Evolutionary conservation across 2,888 invertebrate species (phyloP).

Genomic region (Synergus laeviventris): DNA sequence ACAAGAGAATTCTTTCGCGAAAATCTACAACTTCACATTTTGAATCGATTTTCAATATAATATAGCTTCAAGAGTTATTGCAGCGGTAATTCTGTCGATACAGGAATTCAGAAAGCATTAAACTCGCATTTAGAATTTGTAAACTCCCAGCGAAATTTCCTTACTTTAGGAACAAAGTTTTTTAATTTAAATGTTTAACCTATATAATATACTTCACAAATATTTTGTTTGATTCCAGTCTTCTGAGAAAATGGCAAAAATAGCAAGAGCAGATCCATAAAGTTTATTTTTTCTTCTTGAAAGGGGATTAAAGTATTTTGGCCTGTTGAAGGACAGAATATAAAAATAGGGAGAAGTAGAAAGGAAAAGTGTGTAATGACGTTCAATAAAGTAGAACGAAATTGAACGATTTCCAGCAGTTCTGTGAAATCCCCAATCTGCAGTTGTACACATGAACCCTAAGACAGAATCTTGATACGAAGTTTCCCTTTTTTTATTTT

Average conservation of each 20-base stretch:
- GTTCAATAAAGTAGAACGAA: slow-evolving; percentile 15
- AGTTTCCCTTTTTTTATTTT: not conserved
- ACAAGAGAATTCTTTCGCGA: slow-evolving; percentile 8
- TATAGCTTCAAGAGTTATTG: slow-evolving; percentile 12
- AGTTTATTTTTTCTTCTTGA: not conserved
- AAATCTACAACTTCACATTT: slow-evolving; percentile 16
- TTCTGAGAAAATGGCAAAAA: not conserved
- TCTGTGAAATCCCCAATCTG: slow-evolving; percentile 27
- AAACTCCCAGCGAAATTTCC: not conserved
- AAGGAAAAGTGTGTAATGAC: slow-evolving; percentile 11
- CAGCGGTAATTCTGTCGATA: slow-evolving; percentile 25
- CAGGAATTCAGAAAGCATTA: not conserved
- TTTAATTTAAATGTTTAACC: slow-evolving; percentile 7
- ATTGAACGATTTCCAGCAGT: slow-evolving; percentile 4
- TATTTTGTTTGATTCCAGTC: not conserved
- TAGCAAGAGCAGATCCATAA: too few species aligned
- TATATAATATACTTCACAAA: not conserved
- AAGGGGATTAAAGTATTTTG: not conserved
- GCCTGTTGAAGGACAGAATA: not conserved
- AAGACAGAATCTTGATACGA: slow-evolving; percentile 21
- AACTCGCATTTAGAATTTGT: not conserved
- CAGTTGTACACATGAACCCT: slow-evolving; percentile 1
- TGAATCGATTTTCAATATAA: slow-evolving; percentile 29
- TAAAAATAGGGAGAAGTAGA: slow-evolving; percentile 5
- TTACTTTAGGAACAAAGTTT: not conserved